These are phyloP conservation scores for Palloptera scutellata DNA, from an alignment of 2,888 invertebrate species.

Conservation along the genomic window DNA sequence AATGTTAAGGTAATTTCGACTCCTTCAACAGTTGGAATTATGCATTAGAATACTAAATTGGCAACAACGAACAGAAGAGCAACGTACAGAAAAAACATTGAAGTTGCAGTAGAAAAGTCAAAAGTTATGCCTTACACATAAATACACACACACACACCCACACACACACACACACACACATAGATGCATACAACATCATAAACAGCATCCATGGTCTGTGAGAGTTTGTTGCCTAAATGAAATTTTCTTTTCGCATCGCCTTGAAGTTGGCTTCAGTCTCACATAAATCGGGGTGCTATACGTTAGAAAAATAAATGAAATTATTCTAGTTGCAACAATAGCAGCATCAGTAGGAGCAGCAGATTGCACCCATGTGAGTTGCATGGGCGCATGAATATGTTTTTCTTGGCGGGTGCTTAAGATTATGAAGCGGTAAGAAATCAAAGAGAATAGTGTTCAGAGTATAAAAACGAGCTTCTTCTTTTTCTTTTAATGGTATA, in stretches of 20 bases:
- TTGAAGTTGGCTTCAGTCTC: background rate
- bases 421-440: too few species aligned
- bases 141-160: background rate
- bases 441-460: too few species aligned
- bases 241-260: conserved; percentile 7
- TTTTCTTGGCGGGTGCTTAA: too few species aligned
- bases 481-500: too few species aligned
- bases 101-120: background rate
- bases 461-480: too few species aligned
- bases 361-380: conserved; percentile 9
- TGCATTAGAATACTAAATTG: conserved; percentile 12
- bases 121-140: background rate
- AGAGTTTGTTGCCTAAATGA: conserved; percentile 2
- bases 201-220: background rate
- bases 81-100: background rate
- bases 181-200: background rate
- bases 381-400: background rate
- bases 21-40: conserved; percentile 14
- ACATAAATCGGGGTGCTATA: background rate
- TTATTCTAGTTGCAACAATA: background rate
- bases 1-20: conserved; percentile 5
- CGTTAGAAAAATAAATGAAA: conserved; percentile 3
- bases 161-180: background rate
- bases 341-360: background rate
- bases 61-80: background rate